phyloP scores from a whole-genome alignment of 2,113 vertebrate species.

The Emydocephalus ijimae region DNA sequence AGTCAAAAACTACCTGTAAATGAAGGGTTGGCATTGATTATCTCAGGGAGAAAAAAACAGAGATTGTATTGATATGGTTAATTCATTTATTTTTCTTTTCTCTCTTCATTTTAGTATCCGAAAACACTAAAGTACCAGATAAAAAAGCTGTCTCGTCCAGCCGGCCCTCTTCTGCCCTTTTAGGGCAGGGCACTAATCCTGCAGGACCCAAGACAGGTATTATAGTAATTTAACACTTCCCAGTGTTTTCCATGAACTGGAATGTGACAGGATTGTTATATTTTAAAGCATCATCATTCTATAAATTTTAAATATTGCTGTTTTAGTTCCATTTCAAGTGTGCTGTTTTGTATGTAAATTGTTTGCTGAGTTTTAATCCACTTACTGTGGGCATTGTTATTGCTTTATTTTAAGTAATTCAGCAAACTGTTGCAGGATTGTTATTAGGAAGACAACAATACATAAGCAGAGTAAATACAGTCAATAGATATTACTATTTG shows the following conservation, averaged over 20 bases:
- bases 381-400: neutral
- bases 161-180: constrained; percentile 61
- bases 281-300: neutral
- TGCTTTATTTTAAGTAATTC: neutral
- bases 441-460: neutral
- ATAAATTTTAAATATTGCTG: neutral
- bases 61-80: constrained; percentile 22
- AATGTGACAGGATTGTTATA: neutral
- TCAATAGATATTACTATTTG: neutral
- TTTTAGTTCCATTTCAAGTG: neutral
- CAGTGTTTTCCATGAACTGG: neutral
- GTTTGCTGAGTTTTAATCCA: neutral
- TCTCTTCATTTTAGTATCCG: constrained; percentile 66
- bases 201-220: constrained; percentile 75
- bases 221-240: neutral
- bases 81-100: constrained; percentile 31
- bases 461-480: neutral
- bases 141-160: constrained; percentile 65
- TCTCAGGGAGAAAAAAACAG: neutral
- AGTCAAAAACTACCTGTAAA: neutral
- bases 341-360: neutral
- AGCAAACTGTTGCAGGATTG: neutral
- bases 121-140: constrained; percentile 77
- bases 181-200: constrained; percentile 69
- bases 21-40: neutral